A percentile compares a stretch with the other conserved stretches of the same genome.
phyloP scores from a whole-genome alignment of 2,888 invertebrate species.

The Hoplodrina blanda region DNA sequence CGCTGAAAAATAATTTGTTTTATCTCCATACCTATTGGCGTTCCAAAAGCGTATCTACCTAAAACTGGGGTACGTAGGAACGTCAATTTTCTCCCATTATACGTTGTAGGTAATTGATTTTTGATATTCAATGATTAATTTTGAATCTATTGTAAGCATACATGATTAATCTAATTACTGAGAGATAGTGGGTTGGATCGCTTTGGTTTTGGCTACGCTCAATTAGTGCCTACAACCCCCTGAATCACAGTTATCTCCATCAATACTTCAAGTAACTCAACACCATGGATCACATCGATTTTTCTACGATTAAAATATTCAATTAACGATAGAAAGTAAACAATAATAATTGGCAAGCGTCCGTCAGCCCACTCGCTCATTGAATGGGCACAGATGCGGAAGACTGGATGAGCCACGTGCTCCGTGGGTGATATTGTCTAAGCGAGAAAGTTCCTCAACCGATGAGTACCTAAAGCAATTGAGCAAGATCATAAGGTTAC shows the following conservation, averaged over 20 bases:
- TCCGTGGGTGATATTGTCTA: constrained; percentile 78
- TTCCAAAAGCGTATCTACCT: not conserved
- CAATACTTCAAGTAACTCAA: constrained; percentile 18
- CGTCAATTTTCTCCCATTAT: no score
- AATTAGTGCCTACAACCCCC: no score
- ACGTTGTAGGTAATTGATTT: no score
- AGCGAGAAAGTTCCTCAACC: constrained; percentile 55
- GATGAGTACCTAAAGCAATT: constrained; percentile 63
- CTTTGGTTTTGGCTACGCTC: no score
- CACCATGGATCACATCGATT: constrained; percentile 71
- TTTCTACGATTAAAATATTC: constrained; percentile 72
- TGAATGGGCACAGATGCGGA: constrained; percentile 78
- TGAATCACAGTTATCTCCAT: constrained; percentile 42
- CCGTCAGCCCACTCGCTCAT: constrained; percentile 80
- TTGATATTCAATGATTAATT: no score
- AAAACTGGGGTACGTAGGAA: no score
- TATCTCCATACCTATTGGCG: constrained; percentile 11
- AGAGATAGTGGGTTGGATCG: no score
- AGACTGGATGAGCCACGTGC: constrained; percentile 75
- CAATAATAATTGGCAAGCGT: constrained; percentile 82
- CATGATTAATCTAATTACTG: no score
- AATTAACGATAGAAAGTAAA: constrained; percentile 86
- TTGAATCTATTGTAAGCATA: no score
- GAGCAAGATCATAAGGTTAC: constrained; percentile 57
- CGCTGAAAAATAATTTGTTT: constrained; percentile 19